phyloP scores from a whole-genome alignment of 30 jellyfish, hydroid and myxozoan species.

The Hydractinia echinata region DNA sequence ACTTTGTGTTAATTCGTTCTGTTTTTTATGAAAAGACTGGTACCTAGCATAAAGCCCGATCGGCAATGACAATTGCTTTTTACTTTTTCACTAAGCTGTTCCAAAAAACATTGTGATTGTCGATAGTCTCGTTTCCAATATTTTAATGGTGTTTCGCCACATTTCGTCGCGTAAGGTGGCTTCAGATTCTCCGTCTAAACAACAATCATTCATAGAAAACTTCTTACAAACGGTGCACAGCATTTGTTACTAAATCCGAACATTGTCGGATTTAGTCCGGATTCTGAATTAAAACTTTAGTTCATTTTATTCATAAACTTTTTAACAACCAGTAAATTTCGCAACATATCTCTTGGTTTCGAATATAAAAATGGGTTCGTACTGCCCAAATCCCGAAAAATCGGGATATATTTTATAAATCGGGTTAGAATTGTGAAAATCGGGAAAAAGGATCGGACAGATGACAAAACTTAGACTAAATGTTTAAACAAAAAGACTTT shows the following conservation, averaged over 20 bases:
- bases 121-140: constrained; percentile 39
- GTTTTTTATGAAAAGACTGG: no score
- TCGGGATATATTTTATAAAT: no score
- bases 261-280: background rate
- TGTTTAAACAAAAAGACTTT: no score
- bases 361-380: no score
- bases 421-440: no score
- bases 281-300: constrained; percentile 3
- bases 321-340: no score
- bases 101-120: constrained; percentile 81
- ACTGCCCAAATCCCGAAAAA: no score
- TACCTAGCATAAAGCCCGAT: constrained; percentile 93
- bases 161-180: constrained; percentile 93
- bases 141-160: constrained; percentile 63
- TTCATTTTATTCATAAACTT: background rate
- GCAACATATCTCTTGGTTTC: no score
- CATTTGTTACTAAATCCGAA: no score
- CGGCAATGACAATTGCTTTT: constrained; percentile 71
- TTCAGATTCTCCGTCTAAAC: constrained; percentile 82
- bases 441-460: no score
- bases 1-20: no score
- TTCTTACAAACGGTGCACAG: background rate
- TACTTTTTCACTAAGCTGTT: constrained; percentile 61
- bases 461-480: no score
- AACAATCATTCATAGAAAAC: background rate